Evolutionary conservation across 1,140 invertebrate genomes (phyloP).

Genomic region (Monochamus saltuarius): DNA sequence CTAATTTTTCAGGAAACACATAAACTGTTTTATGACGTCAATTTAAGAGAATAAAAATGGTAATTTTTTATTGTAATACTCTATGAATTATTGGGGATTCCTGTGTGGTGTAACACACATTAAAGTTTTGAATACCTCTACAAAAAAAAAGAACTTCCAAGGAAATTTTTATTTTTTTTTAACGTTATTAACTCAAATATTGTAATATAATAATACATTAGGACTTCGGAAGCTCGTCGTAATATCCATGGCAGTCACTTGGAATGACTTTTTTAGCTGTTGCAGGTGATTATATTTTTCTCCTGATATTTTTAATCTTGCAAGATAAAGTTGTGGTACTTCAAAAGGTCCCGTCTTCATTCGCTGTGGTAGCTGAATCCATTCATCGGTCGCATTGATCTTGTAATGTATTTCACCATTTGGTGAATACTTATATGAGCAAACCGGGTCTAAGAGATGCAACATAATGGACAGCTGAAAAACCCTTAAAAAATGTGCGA

Average conservation of each 20-base stretch:
- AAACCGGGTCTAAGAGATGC: not conserved
- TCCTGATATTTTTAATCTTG: not conserved
- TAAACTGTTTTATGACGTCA: too few relatives aligned
- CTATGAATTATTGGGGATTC: too few relatives aligned
- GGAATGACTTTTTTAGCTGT: not conserved
- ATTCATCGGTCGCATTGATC: slow-evolving; percentile 4
- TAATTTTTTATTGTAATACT: too few relatives aligned
- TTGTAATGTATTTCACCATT: slow-evolving; percentile 4
- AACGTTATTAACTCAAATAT: too few relatives aligned
- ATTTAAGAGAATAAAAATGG: too few relatives aligned
- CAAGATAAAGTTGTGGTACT: not conserved
- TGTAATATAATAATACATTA: too few relatives aligned
- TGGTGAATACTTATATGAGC: not conserved
- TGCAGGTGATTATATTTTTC: slow-evolving; percentile 6
- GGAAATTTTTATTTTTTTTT: too few relatives aligned
- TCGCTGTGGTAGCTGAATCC: not conserved
- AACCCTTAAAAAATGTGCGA: not conserved
- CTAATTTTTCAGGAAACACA: too few relatives aligned
- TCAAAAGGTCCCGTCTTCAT: slow-evolving; percentile 1
- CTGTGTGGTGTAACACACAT: too few relatives aligned
- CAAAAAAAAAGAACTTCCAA: too few relatives aligned
- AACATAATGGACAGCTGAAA: not conserved
- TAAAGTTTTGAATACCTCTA: too few relatives aligned
- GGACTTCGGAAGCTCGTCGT: not conserved
- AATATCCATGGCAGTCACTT: slow-evolving; percentile 8